These are phyloP conservation scores for Galeopsomyia nigrocyanea DNA, from an alignment of 2,888 invertebrate species.

Conservation along the genomic window DNA sequence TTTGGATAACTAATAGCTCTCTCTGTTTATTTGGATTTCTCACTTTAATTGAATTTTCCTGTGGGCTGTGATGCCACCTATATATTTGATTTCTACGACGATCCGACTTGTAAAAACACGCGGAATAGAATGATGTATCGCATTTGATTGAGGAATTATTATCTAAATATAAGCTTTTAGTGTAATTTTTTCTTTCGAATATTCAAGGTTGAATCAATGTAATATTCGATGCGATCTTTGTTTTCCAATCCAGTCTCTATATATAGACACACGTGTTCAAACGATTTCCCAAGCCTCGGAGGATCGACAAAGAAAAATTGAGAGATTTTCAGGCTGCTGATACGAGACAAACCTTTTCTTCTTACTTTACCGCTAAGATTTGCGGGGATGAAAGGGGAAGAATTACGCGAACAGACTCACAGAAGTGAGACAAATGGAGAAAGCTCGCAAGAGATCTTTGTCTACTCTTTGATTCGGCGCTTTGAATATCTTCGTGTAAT, in stretches of 20 bases:
- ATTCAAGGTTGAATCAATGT: too few species aligned
- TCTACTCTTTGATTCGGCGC: slow-evolving; percentile 33
- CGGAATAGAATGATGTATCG: too few species aligned
- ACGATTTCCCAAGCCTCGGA: slow-evolving; percentile 18
- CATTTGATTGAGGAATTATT: too few species aligned
- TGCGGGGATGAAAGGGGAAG: slow-evolving; percentile 24
- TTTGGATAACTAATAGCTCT: slow-evolving; percentile 22
- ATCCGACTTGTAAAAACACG: too few species aligned
- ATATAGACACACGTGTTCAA: too few species aligned
- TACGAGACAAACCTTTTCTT: slow-evolving; percentile 29
- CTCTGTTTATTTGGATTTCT: slow-evolving; percentile 21
- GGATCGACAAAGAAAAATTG: slow-evolving; percentile 32
- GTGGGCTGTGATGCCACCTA: too few species aligned
- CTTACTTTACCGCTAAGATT: slow-evolving; percentile 34
- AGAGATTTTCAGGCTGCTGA: slow-evolving; percentile 38
- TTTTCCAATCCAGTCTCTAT: too few species aligned
- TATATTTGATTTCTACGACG: too few species aligned
- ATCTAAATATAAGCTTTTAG: too few species aligned
- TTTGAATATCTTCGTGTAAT: slow-evolving; percentile 49
- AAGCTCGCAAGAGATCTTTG: slow-evolving; percentile 36
- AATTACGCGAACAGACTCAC: slow-evolving; percentile 1
- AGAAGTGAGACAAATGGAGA: not conserved
- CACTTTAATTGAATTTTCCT: slow-evolving; percentile 6
- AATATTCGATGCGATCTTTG: too few species aligned
- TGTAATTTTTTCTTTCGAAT: too few species aligned